These are phyloP conservation scores for Neoaliturus tenellus DNA, from an alignment of 2,888 invertebrate species.

Conservation along the genomic window DNA sequence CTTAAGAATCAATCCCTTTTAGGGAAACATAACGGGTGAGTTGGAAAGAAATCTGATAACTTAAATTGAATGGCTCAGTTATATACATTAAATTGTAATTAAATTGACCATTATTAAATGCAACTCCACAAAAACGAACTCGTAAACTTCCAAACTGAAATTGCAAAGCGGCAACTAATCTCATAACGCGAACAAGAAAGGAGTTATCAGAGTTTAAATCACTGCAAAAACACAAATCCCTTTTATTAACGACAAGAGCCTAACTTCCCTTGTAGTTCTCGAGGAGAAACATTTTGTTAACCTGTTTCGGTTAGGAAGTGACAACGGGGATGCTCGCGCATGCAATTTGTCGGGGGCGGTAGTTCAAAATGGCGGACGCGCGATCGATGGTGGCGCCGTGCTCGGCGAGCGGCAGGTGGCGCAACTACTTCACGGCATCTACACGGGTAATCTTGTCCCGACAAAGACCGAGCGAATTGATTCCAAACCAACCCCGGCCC, in stretches of 20 bases:
- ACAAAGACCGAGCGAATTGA: conserved; percentile 48
- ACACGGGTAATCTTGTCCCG: conserved; percentile 48
- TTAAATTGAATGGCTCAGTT: too few species aligned
- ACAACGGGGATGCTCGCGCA: conserved; percentile 50
- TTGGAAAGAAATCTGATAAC: too few species aligned
- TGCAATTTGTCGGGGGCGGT: conserved; percentile 54
- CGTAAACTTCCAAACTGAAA: neutral
- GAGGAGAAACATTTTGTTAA: conserved; percentile 57
- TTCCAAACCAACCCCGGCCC: conserved; percentile 31
- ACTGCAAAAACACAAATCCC: conserved; percentile 46
- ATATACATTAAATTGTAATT: too few species aligned
- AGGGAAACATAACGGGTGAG: too few species aligned
- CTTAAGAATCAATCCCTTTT: too few species aligned
- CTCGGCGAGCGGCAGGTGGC: conserved; percentile 17
- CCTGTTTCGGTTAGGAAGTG: conserved; percentile 56
- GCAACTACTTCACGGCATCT: conserved; percentile 53
- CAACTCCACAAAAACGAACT: too few species aligned
- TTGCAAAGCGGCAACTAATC: neutral
- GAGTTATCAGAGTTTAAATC: conserved; percentile 45
- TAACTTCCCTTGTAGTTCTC: conserved; percentile 42
- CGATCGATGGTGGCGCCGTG: conserved; percentile 52
- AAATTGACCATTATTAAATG: too few species aligned
- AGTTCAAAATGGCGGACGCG: conserved; percentile 53
- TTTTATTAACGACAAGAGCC: conserved; percentile 48
- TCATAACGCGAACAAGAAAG: neutral